Conservation (phyloP, 2,888 invertebrate species). For the Malacosoma neustria region DNA sequence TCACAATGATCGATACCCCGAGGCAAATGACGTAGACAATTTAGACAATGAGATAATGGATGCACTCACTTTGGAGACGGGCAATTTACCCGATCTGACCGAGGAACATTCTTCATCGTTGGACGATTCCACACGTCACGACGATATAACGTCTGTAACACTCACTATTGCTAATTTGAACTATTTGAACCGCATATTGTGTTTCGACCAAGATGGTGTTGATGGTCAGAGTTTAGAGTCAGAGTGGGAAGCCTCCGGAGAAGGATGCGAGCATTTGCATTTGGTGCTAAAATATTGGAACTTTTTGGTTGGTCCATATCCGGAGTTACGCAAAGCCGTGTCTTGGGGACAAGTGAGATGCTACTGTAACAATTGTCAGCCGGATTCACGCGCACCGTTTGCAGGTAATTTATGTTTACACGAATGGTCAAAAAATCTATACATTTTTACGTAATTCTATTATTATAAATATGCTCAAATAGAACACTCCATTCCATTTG, state of each 20-base stretch:
- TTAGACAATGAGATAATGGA: conserved; percentile 55
- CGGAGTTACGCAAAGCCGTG: conserved; percentile 46
- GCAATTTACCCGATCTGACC: conserved; percentile 51
- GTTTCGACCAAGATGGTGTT: conserved; percentile 34
- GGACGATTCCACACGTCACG: conserved; percentile 53
- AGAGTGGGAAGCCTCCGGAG: conserved; percentile 45
- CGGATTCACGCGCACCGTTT: conserved; percentile 32
- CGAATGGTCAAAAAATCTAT: too few relatives aligned
- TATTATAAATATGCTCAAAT: too few relatives aligned
- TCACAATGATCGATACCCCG: conserved; percentile 58
- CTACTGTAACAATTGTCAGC: conserved; percentile 46
- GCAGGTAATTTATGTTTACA: too few relatives aligned
- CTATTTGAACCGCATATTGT: conserved; percentile 44
- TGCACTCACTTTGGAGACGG: conserved; percentile 47
- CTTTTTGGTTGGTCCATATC: conserved; percentile 42
- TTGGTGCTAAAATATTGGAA: conserved; percentile 56
- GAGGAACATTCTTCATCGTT: conserved; percentile 56
- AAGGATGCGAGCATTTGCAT: conserved; percentile 51
- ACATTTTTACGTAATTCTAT: too few relatives aligned
- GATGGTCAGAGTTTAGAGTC: conserved; percentile 39
- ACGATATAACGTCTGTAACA: conserved; percentile 41
- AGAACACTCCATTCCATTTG: too few relatives aligned
- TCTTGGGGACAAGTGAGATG: conserved; percentile 55
- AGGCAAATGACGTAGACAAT: conserved; percentile 52
- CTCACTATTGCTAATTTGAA: conserved; percentile 42